A percentile compares a stretch with the other conserved stretches of the same genome.
Conservation (phyloP, 2,797 vertebrate species). For the Sciurus vulgaris region DNA sequence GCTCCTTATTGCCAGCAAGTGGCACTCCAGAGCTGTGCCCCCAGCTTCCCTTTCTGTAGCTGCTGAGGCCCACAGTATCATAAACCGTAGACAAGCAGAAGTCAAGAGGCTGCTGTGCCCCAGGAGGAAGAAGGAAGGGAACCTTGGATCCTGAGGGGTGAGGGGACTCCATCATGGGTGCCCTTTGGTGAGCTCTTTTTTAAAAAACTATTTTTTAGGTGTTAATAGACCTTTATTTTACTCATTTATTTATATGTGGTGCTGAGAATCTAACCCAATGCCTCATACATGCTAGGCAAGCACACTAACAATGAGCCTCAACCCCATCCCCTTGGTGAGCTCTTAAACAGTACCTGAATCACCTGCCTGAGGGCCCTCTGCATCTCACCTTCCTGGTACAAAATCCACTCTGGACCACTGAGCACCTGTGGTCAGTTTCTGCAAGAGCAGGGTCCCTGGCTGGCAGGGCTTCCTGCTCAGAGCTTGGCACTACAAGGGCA, state of each 20-base stretch:
- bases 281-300: no score
- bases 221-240: no score
- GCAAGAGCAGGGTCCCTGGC: background rate
- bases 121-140: background rate
- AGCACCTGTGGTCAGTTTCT: background rate
- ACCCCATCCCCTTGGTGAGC: background rate
- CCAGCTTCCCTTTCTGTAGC: conserved; percentile 9
- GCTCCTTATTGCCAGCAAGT: conserved; percentile 35
- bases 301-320: no score
- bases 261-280: no score
- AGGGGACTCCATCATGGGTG: background rate
- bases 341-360: background rate
- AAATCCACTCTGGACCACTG: background rate
- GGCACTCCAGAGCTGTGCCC: conserved; percentile 50
- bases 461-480: background rate
- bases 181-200: background rate
- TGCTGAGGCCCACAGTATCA: background rate
- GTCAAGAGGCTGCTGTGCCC: conserved; percentile 30
- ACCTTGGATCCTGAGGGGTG: background rate
- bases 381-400: background rate
- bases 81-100: conserved; percentile 45
- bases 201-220: no score
- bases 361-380: background rate
- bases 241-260: no score
- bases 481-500: background rate